Percentiles rank a stretch among this genome's conserved stretches.
These are phyloP conservation scores for Drosophila arawakana DNA, from an alignment of 1,140 invertebrate species.

Conservation along the genomic window DNA sequence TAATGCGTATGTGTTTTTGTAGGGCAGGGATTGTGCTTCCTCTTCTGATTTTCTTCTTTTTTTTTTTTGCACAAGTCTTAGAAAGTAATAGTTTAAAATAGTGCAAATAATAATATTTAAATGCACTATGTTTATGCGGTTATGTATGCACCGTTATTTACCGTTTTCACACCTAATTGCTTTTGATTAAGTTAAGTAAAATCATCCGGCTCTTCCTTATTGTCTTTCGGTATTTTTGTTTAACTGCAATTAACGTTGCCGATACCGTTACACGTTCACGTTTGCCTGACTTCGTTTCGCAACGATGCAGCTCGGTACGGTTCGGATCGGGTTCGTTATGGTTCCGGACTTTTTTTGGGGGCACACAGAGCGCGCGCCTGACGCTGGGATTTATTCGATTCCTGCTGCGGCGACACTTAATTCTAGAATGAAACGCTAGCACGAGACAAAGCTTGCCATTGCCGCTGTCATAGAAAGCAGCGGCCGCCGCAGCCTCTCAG, in stretches of 20 bases:
- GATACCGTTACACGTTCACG: constrained; percentile 42
- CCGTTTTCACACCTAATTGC: not conserved
- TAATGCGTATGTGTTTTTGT: constrained; percentile 44
- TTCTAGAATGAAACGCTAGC: constrained; percentile 67
- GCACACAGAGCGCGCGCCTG: constrained; percentile 45
- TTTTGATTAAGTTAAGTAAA: not conserved
- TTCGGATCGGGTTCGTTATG: constrained; percentile 25
- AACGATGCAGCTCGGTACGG: constrained; percentile 13
- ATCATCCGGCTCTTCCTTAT: constrained; percentile 9
- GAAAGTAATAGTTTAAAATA: not conserved
- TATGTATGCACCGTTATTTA: constrained; percentile 23
- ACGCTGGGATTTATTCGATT: constrained; percentile 46
- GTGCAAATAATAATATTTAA: not conserved
- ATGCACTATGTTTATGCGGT: not conserved
- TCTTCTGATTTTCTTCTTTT: constrained; percentile 2
- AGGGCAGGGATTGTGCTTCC: constrained; percentile 33
- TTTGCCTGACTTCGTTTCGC: constrained; percentile 19
- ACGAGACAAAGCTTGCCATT: constrained; percentile 55
- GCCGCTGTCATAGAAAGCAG: constrained; percentile 35
- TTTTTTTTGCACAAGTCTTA: constrained; percentile 19
- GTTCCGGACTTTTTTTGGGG: constrained; percentile 40
- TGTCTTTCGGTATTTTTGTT: constrained; percentile 9
- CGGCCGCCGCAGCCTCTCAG: constrained; percentile 57
- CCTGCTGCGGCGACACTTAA: constrained; percentile 75
- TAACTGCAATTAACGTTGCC: constrained; percentile 30